A percentile compares a stretch with the other conserved stretches of the same genome.
Evolutionary conservation across 1,140 invertebrate genomes (phyloP).

Genomic region (Mercenaria mercenaria): DNA sequence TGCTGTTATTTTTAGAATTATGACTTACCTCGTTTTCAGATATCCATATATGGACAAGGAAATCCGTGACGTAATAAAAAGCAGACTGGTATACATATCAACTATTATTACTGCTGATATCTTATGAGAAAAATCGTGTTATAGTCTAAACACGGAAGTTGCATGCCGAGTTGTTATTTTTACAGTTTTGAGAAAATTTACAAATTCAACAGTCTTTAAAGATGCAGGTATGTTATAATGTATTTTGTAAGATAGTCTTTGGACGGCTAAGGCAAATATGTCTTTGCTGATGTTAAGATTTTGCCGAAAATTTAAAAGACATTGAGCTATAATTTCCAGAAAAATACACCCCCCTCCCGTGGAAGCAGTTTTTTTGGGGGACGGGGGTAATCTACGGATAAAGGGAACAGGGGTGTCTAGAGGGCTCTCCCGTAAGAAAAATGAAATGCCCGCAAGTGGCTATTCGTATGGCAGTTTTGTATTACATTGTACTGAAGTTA

Average conservation of each 20-base stretch:
- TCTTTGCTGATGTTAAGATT: background rate
- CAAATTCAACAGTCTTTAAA: background rate
- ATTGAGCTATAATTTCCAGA: background rate
- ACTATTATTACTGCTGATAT: background rate
- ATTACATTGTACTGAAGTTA: too few relatives aligned
- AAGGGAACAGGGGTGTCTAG: too few relatives aligned
- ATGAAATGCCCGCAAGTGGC: too few relatives aligned
- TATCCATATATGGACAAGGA: constrained; percentile 10
- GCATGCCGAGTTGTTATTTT: background rate
- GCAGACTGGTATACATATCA: background rate
- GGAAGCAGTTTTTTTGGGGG: too few relatives aligned
- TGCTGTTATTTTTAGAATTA: constrained; percentile 35
- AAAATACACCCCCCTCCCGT: background rate
- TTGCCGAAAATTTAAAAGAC: background rate
- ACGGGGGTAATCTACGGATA: too few relatives aligned
- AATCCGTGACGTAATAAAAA: background rate
- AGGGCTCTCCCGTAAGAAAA: too few relatives aligned
- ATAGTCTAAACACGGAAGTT: background rate
- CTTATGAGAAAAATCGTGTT: too few relatives aligned
- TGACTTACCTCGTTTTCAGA: constrained; percentile 22
- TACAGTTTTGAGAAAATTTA: background rate
- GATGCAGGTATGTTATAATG: background rate
- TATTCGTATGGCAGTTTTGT: too few relatives aligned
- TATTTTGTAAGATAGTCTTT: too few relatives aligned
- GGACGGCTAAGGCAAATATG: too few relatives aligned